phyloP scores from a whole-genome alignment of 2,113 vertebrate species.

The Antigone vipio region DNA sequence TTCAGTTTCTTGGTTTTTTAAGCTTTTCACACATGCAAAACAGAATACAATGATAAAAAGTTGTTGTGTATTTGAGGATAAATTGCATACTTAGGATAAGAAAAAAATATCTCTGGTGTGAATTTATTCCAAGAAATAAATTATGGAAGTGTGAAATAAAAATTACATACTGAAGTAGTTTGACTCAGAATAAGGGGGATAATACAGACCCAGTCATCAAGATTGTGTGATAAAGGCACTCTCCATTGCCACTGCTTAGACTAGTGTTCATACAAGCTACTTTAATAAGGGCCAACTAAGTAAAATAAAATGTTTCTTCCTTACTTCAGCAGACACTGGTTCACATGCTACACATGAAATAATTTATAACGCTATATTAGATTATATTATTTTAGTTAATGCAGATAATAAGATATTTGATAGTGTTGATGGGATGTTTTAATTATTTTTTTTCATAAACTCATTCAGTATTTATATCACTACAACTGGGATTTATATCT shows the following conservation, averaged over 20 bases:
- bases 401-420: neutral
- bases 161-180: neutral
- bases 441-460: neutral
- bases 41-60: neutral
- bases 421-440: neutral
- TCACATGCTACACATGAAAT: neutral
- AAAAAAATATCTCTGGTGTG: neutral
- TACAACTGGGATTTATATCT: slow-evolving; percentile 62
- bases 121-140: neutral
- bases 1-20: neutral
- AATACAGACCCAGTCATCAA: neutral
- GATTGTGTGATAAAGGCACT: neutral
- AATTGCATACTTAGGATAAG: neutral
- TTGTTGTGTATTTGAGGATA: neutral
- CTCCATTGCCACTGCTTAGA: neutral
- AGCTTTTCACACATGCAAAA: neutral
- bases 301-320: neutral
- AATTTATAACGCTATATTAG: neutral
- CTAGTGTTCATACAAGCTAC: neutral
- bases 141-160: neutral
- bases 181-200: neutral
- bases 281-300: neutral
- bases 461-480: neutral
- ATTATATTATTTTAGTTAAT: no score
- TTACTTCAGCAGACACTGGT: neutral